Evolutionary conservation across 2,888 invertebrate species (phyloP), one percentile per base, ranked within the genome.

Genomic region (Tenthredo livida): DNA sequence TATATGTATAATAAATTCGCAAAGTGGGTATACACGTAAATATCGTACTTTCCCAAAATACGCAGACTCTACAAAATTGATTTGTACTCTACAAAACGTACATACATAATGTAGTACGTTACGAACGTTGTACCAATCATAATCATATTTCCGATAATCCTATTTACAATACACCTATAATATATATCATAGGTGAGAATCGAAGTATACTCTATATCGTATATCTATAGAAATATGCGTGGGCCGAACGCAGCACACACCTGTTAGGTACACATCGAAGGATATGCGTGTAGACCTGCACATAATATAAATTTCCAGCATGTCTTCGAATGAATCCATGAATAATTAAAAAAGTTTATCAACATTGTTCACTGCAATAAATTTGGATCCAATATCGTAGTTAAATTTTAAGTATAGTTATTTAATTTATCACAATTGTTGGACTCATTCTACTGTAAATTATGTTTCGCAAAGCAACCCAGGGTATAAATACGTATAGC

Each of bases 31-130:
- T 67, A 33, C 33, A 67, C 33, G 25, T 2, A 29, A 29, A 47
- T 21, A 25, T 73, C 61, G 58, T 50, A 37, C 40, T 80, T 80
- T 40, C 61, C 61, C 58, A 80, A 80, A 80, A 80, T 80, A 80
- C 80, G 80, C 80, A 80, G 80, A 61, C 80, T 80, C 80, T 80
- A 37, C 61, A 61, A 61, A 80, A 80, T 80, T 80, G 80, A 40
- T 80, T 80, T 61, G 80, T 61, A 50, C 25, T 21, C 15, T 80
- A 29, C 40, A 61, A 37, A 50, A 77, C 33, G 43, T 40, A 29
- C 29, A 33, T n/a, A 15, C 50, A 21, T 25, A 15, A 47, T 43
- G 15, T 75, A 43, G 61, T 61, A 12, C 61, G 25, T 25, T 43
- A 75, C 25, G 25, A 47, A 43, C 15, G 25, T 25, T 47, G 1